phyloP scores from a whole-genome alignment of 2,113 vertebrate genomes.

The Pogonocichla stellata region DNA sequence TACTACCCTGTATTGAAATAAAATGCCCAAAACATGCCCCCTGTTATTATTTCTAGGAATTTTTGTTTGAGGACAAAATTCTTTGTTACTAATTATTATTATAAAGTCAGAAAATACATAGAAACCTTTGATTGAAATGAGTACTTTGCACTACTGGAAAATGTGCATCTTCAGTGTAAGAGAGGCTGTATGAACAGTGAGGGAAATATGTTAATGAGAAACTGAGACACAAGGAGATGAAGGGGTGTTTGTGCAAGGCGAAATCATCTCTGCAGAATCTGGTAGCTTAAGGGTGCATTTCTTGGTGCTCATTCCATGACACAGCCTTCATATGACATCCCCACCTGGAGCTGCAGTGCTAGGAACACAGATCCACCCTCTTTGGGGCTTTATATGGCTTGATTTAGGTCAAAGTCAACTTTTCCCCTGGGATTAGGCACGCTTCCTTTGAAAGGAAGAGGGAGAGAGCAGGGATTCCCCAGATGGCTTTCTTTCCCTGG shows the following conservation, averaged over 20 bases:
- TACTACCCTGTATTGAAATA: neutral
- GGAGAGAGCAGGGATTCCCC: neutral
- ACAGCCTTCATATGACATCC: neutral
- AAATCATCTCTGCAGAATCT: neutral
- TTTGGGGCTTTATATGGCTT: accelerated
- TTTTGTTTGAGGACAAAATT: neutral
- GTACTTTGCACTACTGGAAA: neutral
- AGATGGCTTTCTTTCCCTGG: accelerated
- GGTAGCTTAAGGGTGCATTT: neutral
- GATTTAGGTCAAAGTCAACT: neutral
- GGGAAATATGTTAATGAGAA: neutral
- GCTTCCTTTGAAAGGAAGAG: neutral
- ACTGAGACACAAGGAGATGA: neutral
- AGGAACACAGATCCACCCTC: neutral
- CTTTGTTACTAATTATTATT: neutral
- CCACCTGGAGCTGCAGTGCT: accelerated
- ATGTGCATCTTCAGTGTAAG: neutral
- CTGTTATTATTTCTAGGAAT: neutral
- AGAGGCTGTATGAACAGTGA: neutral
- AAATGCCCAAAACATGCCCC: neutral
- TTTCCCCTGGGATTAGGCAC: neutral
- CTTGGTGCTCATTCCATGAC: neutral
- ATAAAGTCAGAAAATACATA: neutral
- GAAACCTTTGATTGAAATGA: neutral
- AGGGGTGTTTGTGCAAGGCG: neutral